Evolutionary conservation across 2,888 invertebrate genomes (phyloP).

Genomic region (Bellardia pandia): DNA sequence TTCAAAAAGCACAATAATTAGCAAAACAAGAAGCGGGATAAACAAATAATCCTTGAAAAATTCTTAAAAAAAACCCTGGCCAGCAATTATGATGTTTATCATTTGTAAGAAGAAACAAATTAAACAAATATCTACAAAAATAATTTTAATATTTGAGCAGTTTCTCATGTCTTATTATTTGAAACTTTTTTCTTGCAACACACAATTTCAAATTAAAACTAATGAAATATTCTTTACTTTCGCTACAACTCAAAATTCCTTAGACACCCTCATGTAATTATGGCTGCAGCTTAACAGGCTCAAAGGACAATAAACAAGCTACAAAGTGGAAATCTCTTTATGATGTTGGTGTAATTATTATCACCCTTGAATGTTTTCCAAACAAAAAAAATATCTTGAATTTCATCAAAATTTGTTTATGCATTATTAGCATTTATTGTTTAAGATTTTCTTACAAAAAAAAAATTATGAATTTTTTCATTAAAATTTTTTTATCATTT

Average conservation of each 20-base stretch:
- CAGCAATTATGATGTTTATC: conserved; percentile 56
- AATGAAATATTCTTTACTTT: conserved; percentile 81
- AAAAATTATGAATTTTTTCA: conserved; percentile 47
- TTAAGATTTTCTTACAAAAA: conserved; percentile 41
- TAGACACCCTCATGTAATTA: conserved; percentile 77
- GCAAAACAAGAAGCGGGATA: conserved; percentile 14
- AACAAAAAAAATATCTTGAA: conserved; percentile 2
- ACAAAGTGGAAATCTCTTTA: conserved; percentile 49
- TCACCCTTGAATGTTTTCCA: conserved; percentile 48
- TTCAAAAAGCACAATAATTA: conserved; percentile 58
- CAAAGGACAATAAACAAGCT: conserved; percentile 49
- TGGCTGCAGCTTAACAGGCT: conserved; percentile 31
- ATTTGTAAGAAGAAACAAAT: conserved; percentile 11
- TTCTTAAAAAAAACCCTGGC: conserved; percentile 28
- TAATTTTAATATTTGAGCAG: conserved; percentile 72
- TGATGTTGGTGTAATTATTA: conserved; percentile 72
- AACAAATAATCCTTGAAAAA: conserved; percentile 55
- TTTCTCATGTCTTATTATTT: conserved; percentile 59
- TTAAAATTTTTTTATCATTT: conserved; percentile 38
- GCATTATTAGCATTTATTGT: conserved; percentile 72
- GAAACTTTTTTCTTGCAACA: conserved; percentile 56
- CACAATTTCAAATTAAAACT: conserved; percentile 83
- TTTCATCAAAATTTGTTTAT: conserved; percentile 70
- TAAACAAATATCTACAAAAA: conserved; percentile 30
- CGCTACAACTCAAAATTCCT: conserved; percentile 78